A percentile compares a stretch with the other conserved stretches of the same genome.
Conservation (phyloP, 37 sponge, comb jelly and placozoan genomes). For the Hormiphora californensis region DNA sequence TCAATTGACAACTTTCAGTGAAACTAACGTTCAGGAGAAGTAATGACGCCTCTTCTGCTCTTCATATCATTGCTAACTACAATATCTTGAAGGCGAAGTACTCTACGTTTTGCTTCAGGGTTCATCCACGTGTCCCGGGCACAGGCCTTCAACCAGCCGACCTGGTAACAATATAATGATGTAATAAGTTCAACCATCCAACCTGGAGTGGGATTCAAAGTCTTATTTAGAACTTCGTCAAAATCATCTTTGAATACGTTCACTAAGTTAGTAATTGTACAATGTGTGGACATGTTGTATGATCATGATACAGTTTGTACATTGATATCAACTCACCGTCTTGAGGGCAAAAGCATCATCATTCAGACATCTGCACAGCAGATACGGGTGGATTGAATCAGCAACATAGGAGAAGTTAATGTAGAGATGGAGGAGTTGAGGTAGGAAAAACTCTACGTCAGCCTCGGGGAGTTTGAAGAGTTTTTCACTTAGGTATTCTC, state of each 20-base stretch:
- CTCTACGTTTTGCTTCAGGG: constrained; percentile 21
- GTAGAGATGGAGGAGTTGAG: constrained; percentile 14
- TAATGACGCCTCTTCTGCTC: too few species aligned
- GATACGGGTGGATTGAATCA: neutral
- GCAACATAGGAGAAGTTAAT: constrained; percentile 21
- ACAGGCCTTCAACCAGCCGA: constrained; percentile 15
- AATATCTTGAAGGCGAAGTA: neutral
- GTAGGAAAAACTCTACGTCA: constrained; percentile 16
- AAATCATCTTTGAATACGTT: too few species aligned
- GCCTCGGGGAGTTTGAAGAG: neutral
- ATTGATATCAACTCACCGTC: too few species aligned
- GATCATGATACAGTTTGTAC: too few species aligned
- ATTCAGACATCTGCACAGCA: constrained; percentile 2
- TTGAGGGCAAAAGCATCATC: constrained; percentile 24
- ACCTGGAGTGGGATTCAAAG: too few species aligned
- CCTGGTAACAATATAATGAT: too few species aligned
- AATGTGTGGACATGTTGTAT: too few species aligned
- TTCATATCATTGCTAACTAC: neutral
- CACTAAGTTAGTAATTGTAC: too few species aligned
- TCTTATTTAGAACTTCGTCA: too few species aligned
- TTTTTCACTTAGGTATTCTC: neutral
- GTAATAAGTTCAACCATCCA: too few species aligned
- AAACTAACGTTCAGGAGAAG: too few species aligned
- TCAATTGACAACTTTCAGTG: too few species aligned
- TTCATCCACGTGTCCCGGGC: neutral